Evolutionary conservation across 64 coral and sea anemone species (phyloP), one percentile per base, ranked within the genome.

Genomic region (Platygyra sinensis): DNA sequence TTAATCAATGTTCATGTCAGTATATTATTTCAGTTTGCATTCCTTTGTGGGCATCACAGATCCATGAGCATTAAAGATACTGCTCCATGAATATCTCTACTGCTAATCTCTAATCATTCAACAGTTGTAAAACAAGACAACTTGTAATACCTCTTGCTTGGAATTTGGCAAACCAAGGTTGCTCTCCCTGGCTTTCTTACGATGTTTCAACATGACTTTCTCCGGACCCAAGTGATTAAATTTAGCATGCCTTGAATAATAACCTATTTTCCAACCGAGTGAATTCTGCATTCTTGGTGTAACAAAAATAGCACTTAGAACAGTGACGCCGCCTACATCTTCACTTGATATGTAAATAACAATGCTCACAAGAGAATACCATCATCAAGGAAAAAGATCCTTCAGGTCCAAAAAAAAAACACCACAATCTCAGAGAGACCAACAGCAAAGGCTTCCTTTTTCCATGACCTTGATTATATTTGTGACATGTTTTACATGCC

Each of bases 181-280:
- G 28, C 38, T 71, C 22, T 46, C 22, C 24, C 62, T 67, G 13
- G 81, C 60, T 52, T n/a, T 85, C 81, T 24, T 67, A 28, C 81
- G 38, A 85, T 85, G 81, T 51, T 85, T 85, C n/a, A 85, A 85
- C 81, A 85, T 85, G 81, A 15, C 63, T 46, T 49, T 19, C n/a
- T 20, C n/a, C 49, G 16, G 24, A 24, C 36, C 13, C 39, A 20
- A 72, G 71, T 50, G 24, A 85, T 85, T 30, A 63, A 31, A 79
- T 80, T 33, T 29, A 80, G 16, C 78, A 80, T 51, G 51, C 8
- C 19, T 54, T n/a, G 46, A 54, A 54, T 27, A 31, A 54, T 25
- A 59, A 30, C 20, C 49, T 29, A 52, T 28, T 57, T 57, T 57
- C 54, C 18, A 27, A 15, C 25, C 15, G 29, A 10, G 16, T n/a